Percentiles rank a stretch among this genome's conserved stretches.
phyloP scores from a whole-genome alignment of 2,113 vertebrate species.

The Brachionichthys hirsutus region DNA sequence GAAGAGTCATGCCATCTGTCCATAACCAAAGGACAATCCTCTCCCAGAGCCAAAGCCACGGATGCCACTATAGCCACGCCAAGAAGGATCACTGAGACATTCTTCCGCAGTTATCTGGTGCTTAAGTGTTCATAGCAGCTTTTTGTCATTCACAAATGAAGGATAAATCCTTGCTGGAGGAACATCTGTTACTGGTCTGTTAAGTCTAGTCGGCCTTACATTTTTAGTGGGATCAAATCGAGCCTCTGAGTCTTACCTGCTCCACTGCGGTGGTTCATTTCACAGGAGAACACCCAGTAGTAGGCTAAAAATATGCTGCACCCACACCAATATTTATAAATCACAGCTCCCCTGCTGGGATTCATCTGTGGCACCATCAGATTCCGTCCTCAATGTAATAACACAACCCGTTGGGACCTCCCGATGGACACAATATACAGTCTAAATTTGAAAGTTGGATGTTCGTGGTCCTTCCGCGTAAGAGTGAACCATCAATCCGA shows the following conservation, averaged over 20 bases:
- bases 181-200: conserved; percentile 48
- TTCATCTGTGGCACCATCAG: conserved; percentile 4
- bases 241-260: conserved; percentile 21
- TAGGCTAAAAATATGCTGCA: conserved; percentile 25
- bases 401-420: background rate
- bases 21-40: conserved; percentile 63
- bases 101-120: conserved; percentile 7
- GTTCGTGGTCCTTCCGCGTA: background rate
- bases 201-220: conserved; percentile 27
- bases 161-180: conserved; percentile 29
- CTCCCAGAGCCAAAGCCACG: conserved; percentile 45
- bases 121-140: conserved; percentile 15
- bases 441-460: conserved; percentile 4
- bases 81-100: conserved; percentile 15
- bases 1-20: conserved; percentile 69
- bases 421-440: conserved; percentile 24
- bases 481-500: conserved; percentile 7
- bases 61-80: conserved; percentile 22
- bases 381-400: conserved; percentile 15
- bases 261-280: conserved; percentile 36
- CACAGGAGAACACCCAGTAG: conserved; percentile 30
- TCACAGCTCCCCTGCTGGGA: conserved; percentile 25
- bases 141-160: conserved; percentile 24
- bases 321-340: conserved; percentile 28
- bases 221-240: conserved; percentile 25